Percentiles rank a stretch among this genome's conserved stretches.
Conservation (phyloP, 2,113 vertebrate species). For the Marmota monax region DNA sequence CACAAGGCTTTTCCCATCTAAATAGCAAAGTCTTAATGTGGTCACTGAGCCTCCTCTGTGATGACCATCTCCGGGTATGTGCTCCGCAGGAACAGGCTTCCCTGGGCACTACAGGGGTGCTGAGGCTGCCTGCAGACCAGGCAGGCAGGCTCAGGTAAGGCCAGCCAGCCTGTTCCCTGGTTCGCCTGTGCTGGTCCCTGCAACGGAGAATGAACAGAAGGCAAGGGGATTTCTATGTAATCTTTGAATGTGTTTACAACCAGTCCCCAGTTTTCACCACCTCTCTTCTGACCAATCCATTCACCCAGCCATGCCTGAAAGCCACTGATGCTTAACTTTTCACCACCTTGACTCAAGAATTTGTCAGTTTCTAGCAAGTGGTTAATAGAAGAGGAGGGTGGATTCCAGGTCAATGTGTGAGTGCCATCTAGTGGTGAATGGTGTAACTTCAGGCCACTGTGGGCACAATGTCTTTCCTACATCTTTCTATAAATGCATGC, state of each 20-base stretch:
- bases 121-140: background rate
- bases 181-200: background rate
- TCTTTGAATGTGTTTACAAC: constrained; percentile 61
- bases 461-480: background rate
- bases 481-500: background rate
- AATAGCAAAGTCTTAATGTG: background rate
- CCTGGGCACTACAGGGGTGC: no score
- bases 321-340: constrained; percentile 69
- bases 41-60: background rate
- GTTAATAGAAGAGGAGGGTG: background rate
- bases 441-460: background rate
- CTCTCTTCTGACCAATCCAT: constrained; percentile 47
- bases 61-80: background rate
- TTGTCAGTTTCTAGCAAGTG: constrained; percentile 47
- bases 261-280: constrained; percentile 64
- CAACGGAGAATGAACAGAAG: constrained; percentile 47
- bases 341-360: constrained; percentile 70
- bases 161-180: background rate
- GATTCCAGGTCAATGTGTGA: background rate
- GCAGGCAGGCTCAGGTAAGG: background rate
- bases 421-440: constrained; percentile 58
- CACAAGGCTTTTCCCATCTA: background rate
- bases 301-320: constrained; percentile 29
- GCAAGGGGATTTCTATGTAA: background rate
- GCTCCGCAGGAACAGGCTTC: background rate